Evolutionary conservation across 2,113 vertebrate species (phyloP).

Genomic region (Daboia siamensis): DNA sequence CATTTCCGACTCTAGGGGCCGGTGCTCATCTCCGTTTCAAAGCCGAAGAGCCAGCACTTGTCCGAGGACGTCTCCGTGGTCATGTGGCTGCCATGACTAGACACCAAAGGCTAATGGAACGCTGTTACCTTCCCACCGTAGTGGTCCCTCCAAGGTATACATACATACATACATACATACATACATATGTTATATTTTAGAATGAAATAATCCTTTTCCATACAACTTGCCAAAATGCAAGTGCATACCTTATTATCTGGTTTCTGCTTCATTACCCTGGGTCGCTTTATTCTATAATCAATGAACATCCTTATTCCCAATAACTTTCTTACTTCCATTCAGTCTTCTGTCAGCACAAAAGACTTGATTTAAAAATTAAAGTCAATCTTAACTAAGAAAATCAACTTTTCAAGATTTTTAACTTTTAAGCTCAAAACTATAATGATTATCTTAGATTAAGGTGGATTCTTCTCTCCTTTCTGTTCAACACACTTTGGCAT

Average conservation of each 20-base stretch:
- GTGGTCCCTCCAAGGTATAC: too few species aligned
- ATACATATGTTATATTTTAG: not conserved
- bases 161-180: not conserved
- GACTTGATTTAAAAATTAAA: not conserved
- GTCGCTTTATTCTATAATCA: not conserved
- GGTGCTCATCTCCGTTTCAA: too few species aligned
- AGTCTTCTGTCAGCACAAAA: not conserved
- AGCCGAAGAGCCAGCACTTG: too few species aligned
- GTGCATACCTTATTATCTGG: not conserved
- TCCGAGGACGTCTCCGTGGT: too few species aligned
- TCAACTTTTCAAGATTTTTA: slow-evolving; percentile 45
- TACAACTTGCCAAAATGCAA: not conserved
- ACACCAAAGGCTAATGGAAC: too few species aligned
- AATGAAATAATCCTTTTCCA: not conserved
- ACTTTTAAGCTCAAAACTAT: slow-evolving; percentile 28
- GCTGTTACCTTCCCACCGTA: too few species aligned
- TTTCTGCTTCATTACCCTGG: not conserved
- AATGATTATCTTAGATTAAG: slow-evolving; percentile 21
- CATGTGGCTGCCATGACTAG: too few species aligned
- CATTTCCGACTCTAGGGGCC: too few species aligned
- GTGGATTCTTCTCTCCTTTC: not conserved
- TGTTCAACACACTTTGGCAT: not conserved
- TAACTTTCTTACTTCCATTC: not conserved
- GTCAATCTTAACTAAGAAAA: not conserved
- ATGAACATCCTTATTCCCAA: not conserved